phyloP scores from a whole-genome alignment of 2,797 vertebrate species.

The Eidolon dupreanum region DNA sequence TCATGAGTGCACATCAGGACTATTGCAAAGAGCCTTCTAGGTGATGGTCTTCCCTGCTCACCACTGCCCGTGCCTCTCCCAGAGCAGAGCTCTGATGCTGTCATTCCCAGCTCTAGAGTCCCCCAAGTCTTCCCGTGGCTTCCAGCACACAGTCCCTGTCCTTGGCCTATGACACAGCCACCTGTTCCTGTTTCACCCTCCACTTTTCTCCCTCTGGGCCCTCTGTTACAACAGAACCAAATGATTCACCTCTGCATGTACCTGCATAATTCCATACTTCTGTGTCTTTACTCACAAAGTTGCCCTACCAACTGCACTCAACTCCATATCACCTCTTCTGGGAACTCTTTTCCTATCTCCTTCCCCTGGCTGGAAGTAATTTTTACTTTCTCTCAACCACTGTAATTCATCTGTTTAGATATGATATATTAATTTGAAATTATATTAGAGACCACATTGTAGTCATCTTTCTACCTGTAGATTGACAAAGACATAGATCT shows the following conservation, averaged over 20 bases:
- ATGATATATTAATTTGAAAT: not conserved
- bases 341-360: not conserved
- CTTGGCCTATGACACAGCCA: not conserved
- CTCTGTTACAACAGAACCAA: not conserved
- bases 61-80: too few species aligned
- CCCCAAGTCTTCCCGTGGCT: accelerated
- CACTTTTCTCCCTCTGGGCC: not conserved
- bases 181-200: not conserved
- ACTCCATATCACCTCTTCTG: accelerated
- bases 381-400: not conserved
- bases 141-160: not conserved
- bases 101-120: not conserved
- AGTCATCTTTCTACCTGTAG: not conserved
- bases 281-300: not conserved
- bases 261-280: not conserved
- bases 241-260: not conserved
- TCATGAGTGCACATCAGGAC: not conserved
- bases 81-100: not conserved
- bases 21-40: not conserved
- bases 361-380: not conserved
- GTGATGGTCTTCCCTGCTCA: not conserved
- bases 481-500: not conserved
- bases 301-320: not conserved
- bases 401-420: not conserved
- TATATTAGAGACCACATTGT: not conserved